These are phyloP conservation scores for Lasioglossum baleicum DNA, from an alignment of 1,140 invertebrate species.

Conservation along the genomic window DNA sequence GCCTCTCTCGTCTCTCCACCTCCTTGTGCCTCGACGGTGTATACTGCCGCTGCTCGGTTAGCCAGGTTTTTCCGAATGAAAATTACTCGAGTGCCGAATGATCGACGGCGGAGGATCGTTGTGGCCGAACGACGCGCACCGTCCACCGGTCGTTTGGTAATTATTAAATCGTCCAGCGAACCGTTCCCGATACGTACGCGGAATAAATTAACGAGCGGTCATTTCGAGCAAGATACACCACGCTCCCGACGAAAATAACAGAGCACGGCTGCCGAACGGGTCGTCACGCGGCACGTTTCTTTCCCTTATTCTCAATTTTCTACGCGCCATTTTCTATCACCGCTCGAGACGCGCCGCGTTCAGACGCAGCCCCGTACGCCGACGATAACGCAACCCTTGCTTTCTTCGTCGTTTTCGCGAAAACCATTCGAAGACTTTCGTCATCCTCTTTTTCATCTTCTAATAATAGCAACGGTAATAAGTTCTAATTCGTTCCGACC, in stretches of 20 bases:
- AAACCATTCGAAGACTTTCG: too few species aligned
- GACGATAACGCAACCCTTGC: too few species aligned
- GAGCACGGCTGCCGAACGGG: neutral
- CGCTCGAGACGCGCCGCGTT: too few species aligned
- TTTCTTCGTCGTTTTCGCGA: too few species aligned
- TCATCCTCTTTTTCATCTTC: too few species aligned
- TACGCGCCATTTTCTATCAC: too few species aligned
- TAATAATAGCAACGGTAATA: too few species aligned
- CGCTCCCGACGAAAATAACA: conserved; percentile 31
- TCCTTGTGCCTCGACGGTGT: neutral
- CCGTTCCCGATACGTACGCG: conserved; percentile 39
- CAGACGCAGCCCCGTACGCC: too few species aligned
- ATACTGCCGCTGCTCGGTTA: neutral
- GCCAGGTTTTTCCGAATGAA: conserved; percentile 52
- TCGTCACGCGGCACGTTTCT: neutral
- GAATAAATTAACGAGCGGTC: conserved; percentile 57
- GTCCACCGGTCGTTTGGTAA: conserved; percentile 52
- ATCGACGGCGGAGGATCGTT: conserved; percentile 34
- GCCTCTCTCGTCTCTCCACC: neutral
- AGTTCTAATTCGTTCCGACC: too few species aligned
- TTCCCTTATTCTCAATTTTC: too few species aligned
- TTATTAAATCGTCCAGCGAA: conserved; percentile 60
- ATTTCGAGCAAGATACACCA: conserved; percentile 29
- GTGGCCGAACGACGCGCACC: conserved; percentile 32
- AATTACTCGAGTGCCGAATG: conserved; percentile 44